Evolutionary conservation across 2,113 vertebrate species (phyloP), one percentile per base, ranked within the genome.

Genomic region (Rallus limicola): DNA sequence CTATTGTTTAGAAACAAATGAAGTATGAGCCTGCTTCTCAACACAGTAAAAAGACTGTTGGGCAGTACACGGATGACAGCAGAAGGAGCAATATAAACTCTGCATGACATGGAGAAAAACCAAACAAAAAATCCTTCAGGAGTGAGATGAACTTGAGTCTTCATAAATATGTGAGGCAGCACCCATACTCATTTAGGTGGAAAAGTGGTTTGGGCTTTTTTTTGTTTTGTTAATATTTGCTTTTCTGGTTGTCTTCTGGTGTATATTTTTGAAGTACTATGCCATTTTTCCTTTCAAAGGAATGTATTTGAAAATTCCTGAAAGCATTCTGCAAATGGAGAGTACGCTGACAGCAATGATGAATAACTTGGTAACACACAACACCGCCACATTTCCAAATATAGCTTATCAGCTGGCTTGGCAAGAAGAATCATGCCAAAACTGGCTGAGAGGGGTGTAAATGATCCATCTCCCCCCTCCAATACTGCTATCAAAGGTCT

Each of bases 331-430:
- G 36, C 80, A 97, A 92, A 82, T 83, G 58, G 55, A 53, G 4
- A 93, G 64, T 53, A 80, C 9, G 6, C 71, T 93, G 83, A 92
- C 92, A 96, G 83, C 79, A 80, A 28, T 60, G 81, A 97, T 65
- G 46, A 52, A 93, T 62, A 95, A 91, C 86, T 79, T 34, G 40
- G 86, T 90, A 92, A 91, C 42, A 93, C 78, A 82, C 68, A 94
- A 62, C 79, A 70, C 48, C 90, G 92, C 55, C 75, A 92, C 80
- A 85, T 87, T 94, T 92, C 92, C 95, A 97, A 97, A 97, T 91
- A 95, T n/a, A 96, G 97, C n/a, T 46, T 50, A 92, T 92, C 76
- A 90, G 79, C 77, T 92, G 80, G 74, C 81, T 74, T 86, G 82
- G 84, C 56, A 93, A 82, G 83, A 90, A 86, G 71, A 71, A 88